Evolutionary conservation across 2,113 vertebrate genomes (phyloP), one percentile per base, ranked within the genome.

Genomic region (Scartelaos histophorus): DNA sequence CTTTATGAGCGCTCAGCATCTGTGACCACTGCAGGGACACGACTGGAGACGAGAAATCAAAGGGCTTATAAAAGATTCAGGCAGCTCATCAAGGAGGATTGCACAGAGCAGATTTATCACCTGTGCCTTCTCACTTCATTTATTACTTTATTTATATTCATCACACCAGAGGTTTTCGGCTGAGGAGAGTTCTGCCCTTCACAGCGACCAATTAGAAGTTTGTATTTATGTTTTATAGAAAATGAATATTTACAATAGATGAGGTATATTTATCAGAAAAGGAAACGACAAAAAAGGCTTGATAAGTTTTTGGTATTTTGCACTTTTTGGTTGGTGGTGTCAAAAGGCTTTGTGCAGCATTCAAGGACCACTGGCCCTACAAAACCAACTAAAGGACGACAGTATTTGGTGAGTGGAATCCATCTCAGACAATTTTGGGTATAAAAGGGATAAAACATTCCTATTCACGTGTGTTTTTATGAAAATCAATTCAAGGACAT

Each of bases 31-130:
- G 80, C 80, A 45, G 80, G 69, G 68, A 66, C 47, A 64, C 34
- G 61, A 35, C 61, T 64, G 70, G 13, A 56, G 13, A 13, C 29
- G 49, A 47, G 57, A 65, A 81, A 79, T 73, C 61, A 64, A 76
- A 80, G 43, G 49, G 46, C 67, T 78, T 66, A 88, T 88, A 82
- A 90, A 92, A 88, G 75, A 92, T 90, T 90, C 85, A 90, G 67
- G 66, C 73, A 71, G 69, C 72, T 82, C 85, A 79, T 87, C 79
- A 79, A 68, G 78, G 75, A 79, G 71, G 74, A 71, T 77, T 47
- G 67, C 80, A 78, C 66, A 54, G 70, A 54, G 67, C 72, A 79
- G 67, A 87, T 83, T 83, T 71, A 89, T 90, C 83, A 87, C 80
- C 83, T 86, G 85, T 83, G 79, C 80, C 78, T 83, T 78, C 81